A percentile compares a stretch with the other conserved stretches of the same genome.
phyloP scores from a whole-genome alignment of 2,113 vertebrate species.

The Atherinomorus stipes region DNA sequence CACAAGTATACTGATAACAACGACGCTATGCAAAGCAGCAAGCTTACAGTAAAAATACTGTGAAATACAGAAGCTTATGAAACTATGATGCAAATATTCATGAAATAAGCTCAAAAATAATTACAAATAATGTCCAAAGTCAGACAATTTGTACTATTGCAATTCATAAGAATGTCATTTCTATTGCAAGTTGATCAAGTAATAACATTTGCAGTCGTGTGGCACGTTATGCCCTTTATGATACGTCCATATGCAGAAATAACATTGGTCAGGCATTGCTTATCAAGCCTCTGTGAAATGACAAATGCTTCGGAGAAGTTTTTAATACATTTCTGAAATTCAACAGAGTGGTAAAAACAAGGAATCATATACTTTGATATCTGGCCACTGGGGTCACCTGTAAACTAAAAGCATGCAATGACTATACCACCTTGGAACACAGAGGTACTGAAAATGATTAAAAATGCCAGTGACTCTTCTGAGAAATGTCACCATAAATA shows the following conservation, averaged over 20 bases:
- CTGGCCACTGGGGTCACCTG: conserved; percentile 36
- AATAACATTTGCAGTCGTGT: conserved; percentile 50
- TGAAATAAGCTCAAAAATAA: conserved; percentile 38
- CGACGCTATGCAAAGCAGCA: conserved; percentile 63
- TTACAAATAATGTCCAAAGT: conserved; percentile 17
- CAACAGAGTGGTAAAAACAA: conserved; percentile 18
- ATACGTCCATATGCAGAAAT: conserved; percentile 26
- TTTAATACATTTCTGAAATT: conserved; percentile 21
- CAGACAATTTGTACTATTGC: conserved; percentile 41
- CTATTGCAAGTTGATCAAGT: conserved; percentile 18
- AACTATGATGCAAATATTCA: conserved; percentile 28
- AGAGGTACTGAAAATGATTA: conserved; percentile 40
- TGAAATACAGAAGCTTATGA: conserved; percentile 43
- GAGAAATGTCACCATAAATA: conserved; percentile 67
- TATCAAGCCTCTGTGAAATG: conserved; percentile 25
- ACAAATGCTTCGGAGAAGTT: conserved; percentile 30
- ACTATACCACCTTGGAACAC: conserved; percentile 29
- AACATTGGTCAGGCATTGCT: conserved; percentile 14
- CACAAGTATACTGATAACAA: conserved; percentile 72
- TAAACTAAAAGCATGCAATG: conserved; percentile 65
- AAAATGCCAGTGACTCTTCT: conserved; percentile 16
- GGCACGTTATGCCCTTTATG: conserved; percentile 15
- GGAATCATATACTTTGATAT: conserved; percentile 25
- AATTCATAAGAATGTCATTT: conserved; percentile 33
- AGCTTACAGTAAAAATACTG: conserved; percentile 50